A percentile compares a stretch with the other conserved stretches of the same genome.
Evolutionary conservation across 1,140 invertebrate species (phyloP).

Genomic region (Solenopsis fugax): DNA sequence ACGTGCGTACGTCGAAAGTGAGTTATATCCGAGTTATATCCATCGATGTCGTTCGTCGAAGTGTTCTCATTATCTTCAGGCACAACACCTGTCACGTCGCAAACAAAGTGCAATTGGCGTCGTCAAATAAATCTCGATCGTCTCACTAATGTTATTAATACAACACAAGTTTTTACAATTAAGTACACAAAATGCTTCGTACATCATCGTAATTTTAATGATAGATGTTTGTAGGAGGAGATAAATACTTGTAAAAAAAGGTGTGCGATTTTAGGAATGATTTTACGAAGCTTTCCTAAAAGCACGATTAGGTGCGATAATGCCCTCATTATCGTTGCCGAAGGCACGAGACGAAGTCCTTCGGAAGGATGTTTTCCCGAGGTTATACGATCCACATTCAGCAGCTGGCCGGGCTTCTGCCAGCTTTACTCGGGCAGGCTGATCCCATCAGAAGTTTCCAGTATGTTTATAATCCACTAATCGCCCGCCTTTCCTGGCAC

Average conservation of each 20-base stretch:
- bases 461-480: constrained; percentile 86
- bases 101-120: constrained; percentile 44
- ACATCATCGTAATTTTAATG: background rate
- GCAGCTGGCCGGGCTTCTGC: constrained; percentile 59
- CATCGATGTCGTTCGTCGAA: constrained; percentile 50
- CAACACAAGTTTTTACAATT: background rate
- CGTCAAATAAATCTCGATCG: background rate
- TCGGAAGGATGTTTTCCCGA: constrained; percentile 11
- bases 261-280: constrained; percentile 9
- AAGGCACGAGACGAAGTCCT: constrained; percentile 28
- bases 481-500: constrained; percentile 82
- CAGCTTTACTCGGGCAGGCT: constrained; percentile 65
- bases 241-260: background rate
- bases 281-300: constrained; percentile 1
- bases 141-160: constrained; percentile 6
- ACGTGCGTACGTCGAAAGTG: background rate
- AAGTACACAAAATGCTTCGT: background rate
- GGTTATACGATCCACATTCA: constrained; percentile 60
- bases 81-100: constrained; percentile 38
- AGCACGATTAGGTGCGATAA: constrained; percentile 26
- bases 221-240: background rate
- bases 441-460: constrained; percentile 80
- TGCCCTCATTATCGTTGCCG: constrained; percentile 33
- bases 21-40: background rate
- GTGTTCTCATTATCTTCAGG: constrained; percentile 18